Conservation (phyloP, 2,113 vertebrate genomes). For the Beaufortia kweichowensis region DNA sequence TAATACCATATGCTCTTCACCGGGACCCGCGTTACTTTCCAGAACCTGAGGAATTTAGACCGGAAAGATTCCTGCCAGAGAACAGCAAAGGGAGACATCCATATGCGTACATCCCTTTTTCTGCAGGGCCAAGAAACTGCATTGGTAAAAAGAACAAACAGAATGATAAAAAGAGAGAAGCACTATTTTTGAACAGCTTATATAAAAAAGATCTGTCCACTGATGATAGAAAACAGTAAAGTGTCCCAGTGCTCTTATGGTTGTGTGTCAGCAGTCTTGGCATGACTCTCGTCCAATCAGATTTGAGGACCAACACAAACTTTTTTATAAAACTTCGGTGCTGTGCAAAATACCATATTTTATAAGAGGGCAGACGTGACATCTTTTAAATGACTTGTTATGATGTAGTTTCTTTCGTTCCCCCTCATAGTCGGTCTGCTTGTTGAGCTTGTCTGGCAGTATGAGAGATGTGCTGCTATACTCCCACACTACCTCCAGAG, state of each 20-base stretch:
- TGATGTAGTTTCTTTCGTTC: constrained; percentile 30
- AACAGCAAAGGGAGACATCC: constrained; percentile 76
- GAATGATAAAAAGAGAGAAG: background rate
- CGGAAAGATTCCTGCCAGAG: constrained; percentile 80
- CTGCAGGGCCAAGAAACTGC: constrained; percentile 85
- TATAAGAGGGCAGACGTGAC: background rate
- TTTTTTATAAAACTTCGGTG: too few species aligned
- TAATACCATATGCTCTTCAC: constrained; percentile 78
- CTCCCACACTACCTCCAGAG: constrained; percentile 33
- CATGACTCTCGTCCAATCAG: too few species aligned
- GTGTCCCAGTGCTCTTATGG: too few species aligned
- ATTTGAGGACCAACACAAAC: too few species aligned
- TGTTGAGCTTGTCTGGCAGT: constrained; percentile 33
- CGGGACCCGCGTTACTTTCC: constrained; percentile 78
- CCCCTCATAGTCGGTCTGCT: constrained; percentile 40
- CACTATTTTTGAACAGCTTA: too few species aligned
- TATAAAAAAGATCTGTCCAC: too few species aligned
- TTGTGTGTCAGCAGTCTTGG: too few species aligned
- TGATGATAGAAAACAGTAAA: too few species aligned
- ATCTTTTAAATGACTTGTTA: constrained; percentile 46
- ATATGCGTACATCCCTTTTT: constrained; percentile 82
- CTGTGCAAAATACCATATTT: too few species aligned
- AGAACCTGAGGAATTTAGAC: constrained; percentile 80
- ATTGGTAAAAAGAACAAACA: constrained; percentile 75
- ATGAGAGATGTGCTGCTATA: constrained; percentile 10